These are phyloP conservation scores for Neodiprion virginianus DNA, from an alignment of 1,140 invertebrate genomes.

Conservation along the genomic window DNA sequence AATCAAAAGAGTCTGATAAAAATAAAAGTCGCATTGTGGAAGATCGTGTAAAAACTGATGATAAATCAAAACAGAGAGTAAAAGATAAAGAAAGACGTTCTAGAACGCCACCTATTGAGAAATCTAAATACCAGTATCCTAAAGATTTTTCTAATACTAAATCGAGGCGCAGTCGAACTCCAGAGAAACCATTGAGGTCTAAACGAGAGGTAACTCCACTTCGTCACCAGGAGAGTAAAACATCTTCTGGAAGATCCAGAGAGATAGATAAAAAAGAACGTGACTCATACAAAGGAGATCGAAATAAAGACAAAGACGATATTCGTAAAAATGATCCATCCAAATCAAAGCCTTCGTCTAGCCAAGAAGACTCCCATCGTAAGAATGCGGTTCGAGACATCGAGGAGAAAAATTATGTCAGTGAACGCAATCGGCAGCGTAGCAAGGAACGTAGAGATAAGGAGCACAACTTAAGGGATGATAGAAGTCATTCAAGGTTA, in stretches of 20 bases:
- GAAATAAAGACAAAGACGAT: constrained; percentile 53
- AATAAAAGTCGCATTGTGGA: constrained; percentile 41
- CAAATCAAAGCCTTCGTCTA: constrained; percentile 37
- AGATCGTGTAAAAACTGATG: constrained; percentile 48
- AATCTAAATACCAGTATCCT: constrained; percentile 43
- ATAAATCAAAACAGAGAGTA: constrained; percentile 46
- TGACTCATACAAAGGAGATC: constrained; percentile 52
- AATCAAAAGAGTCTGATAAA: constrained; percentile 52
- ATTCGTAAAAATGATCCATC: constrained; percentile 38
- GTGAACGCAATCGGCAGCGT: constrained; percentile 45
- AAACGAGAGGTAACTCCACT: constrained; percentile 48
- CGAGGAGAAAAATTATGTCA: constrained; percentile 40
- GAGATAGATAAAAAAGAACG: constrained; percentile 55
- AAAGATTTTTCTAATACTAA: constrained; percentile 45
- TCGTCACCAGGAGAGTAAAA: constrained; percentile 43
- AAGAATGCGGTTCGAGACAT: constrained; percentile 42
- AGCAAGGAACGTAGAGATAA: constrained; percentile 54
- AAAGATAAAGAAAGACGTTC: constrained; percentile 56
- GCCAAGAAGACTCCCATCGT: constrained; percentile 47
- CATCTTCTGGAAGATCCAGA: constrained; percentile 30
- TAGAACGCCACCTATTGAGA: constrained; percentile 49
- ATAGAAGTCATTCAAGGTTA: constrained; percentile 46
- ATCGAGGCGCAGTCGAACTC: constrained; percentile 50
- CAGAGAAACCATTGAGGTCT: constrained; percentile 52
- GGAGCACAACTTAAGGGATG: constrained; percentile 44